These are phyloP conservation scores for Leucozona laternaria DNA, from an alignment of 2,888 invertebrate genomes.

Conservation along the genomic window DNA sequence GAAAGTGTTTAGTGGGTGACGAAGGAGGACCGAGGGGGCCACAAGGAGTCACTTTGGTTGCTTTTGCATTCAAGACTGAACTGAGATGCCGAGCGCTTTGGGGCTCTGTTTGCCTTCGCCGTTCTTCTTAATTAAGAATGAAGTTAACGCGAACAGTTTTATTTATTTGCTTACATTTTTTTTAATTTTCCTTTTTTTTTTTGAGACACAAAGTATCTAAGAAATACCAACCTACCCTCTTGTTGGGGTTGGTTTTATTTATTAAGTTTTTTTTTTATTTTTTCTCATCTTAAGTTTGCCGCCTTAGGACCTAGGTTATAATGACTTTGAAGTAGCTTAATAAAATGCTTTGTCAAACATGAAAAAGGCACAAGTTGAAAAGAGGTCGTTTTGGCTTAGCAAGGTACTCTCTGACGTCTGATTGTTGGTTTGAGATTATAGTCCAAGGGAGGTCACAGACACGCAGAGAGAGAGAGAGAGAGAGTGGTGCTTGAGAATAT, in stretches of 20 bases:
- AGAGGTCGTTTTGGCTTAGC: conserved; percentile 6
- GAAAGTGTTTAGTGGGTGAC: conserved; percentile 9
- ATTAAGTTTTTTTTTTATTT: background rate
- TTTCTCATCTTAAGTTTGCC: conserved; percentile 29
- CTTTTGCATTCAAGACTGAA: conserved; percentile 31
- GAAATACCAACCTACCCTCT: conserved; percentile 17
- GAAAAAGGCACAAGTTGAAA: conserved; percentile 36
- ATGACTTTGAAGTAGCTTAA: conserved; percentile 61
- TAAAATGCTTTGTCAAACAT: conserved; percentile 55
- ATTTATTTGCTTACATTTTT: conserved; percentile 53
- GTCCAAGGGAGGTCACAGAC: background rate
- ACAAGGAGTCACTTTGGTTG: conserved; percentile 15
- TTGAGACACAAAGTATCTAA: conserved; percentile 1
- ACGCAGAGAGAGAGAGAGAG: background rate
- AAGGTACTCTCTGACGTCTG: conserved; percentile 3
- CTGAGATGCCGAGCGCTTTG: background rate
- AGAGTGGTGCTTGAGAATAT: background rate
- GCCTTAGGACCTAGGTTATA: conserved; percentile 24
- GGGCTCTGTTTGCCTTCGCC: conserved; percentile 32
- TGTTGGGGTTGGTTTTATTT: background rate
- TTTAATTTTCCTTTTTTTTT: background rate
- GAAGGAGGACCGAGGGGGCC: background rate
- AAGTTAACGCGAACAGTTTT: conserved; percentile 63
- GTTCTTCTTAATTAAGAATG: conserved; percentile 67
- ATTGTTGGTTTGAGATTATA: background rate